Evolutionary conservation across 1,140 invertebrate species (phyloP).

Genomic region (Drosophila lacteicornis): DNA sequence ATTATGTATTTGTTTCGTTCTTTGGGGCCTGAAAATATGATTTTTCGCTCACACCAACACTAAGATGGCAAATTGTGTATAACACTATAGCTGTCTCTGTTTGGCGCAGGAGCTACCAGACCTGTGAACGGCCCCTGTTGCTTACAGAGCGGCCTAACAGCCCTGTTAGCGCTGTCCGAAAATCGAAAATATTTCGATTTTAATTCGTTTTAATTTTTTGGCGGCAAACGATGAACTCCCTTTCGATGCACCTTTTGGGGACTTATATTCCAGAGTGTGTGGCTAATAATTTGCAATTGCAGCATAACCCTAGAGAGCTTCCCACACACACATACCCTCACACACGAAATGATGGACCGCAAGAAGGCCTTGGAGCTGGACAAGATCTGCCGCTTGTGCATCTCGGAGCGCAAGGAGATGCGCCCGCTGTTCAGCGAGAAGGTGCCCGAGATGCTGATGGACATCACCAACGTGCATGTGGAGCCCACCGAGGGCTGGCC

Average conservation of each 20-base stretch:
- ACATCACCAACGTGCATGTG: slow-evolving; percentile 87
- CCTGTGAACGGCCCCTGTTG: slow-evolving; percentile 18
- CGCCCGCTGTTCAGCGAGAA: slow-evolving; percentile 87
- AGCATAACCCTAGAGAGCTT: slow-evolving; percentile 8
- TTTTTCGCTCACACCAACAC: slow-evolving; percentile 78
- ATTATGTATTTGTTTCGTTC: slow-evolving; percentile 64
- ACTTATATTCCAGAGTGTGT: neutral
- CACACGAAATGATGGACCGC: slow-evolving; percentile 69
- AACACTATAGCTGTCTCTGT: slow-evolving; percentile 63
- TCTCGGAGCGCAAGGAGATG: slow-evolving; percentile 87
- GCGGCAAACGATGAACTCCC: slow-evolving; percentile 13
- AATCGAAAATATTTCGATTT: neutral
- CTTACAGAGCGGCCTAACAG: slow-evolving; percentile 1
- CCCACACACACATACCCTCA: no score
- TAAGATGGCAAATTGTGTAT: slow-evolving; percentile 71
- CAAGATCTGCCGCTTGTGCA: slow-evolving; percentile 88
- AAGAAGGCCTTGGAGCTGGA: slow-evolving; percentile 85
- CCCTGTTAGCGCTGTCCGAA: slow-evolving; percentile 8
- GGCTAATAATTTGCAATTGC: neutral
- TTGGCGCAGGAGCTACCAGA: slow-evolving; percentile 45
- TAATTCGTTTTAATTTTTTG: slow-evolving; percentile 31
- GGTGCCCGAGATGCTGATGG: slow-evolving; percentile 87
- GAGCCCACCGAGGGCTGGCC: slow-evolving; percentile 86
- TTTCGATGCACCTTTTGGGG: slow-evolving; percentile 10
- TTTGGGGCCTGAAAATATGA: slow-evolving; percentile 60